Conservation (phyloP, 53 echinoderm and acorn worm genomes). For the Temnopleurus reevesii region DNA sequence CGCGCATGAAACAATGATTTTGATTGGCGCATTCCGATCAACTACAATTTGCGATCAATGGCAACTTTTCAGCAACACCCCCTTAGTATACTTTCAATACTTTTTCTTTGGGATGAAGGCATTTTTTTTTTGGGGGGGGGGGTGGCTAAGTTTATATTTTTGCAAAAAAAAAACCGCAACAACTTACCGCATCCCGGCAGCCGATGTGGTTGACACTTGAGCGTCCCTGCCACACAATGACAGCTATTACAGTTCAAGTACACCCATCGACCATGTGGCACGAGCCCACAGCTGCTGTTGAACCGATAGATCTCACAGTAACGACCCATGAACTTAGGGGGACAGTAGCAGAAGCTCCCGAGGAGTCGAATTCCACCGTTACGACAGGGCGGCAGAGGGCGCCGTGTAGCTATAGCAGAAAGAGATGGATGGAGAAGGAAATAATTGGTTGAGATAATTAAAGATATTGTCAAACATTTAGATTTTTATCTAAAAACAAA, state of each 20-base stretch:
- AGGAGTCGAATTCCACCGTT: conserved; percentile 90
- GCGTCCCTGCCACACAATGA: conserved; percentile 65
- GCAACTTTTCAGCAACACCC: too few relatives aligned
- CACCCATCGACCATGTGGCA: conserved; percentile 66
- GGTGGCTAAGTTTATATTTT: neutral
- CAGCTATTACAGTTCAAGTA: conserved; percentile 78
- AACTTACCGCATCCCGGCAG: conserved; percentile 76
- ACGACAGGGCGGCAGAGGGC: conserved; percentile 62
- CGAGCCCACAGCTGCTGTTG: conserved; percentile 64
- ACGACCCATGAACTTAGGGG: conserved; percentile 67
- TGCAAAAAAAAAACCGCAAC: neutral
- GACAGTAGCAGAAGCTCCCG: conserved; percentile 82
- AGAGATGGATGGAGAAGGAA: neutral
- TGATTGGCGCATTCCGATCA: too few relatives aligned
- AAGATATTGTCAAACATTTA: too few relatives aligned
- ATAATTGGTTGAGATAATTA: neutral
- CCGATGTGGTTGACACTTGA: conserved; percentile 62
- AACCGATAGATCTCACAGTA: conserved; percentile 76
- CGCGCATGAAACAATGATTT: too few relatives aligned
- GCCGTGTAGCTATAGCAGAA: neutral
- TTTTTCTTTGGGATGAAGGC: too few relatives aligned
- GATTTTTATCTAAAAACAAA: too few relatives aligned
- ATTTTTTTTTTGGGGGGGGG: too few relatives aligned
- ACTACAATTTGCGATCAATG: too few relatives aligned
- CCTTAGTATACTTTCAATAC: too few relatives aligned